Percentiles rank a stretch among this genome's conserved stretches.
Evolutionary conservation across 92 coral and sea anemone genomes (phyloP).

Genomic region (Pocillopora meandrina): DNA sequence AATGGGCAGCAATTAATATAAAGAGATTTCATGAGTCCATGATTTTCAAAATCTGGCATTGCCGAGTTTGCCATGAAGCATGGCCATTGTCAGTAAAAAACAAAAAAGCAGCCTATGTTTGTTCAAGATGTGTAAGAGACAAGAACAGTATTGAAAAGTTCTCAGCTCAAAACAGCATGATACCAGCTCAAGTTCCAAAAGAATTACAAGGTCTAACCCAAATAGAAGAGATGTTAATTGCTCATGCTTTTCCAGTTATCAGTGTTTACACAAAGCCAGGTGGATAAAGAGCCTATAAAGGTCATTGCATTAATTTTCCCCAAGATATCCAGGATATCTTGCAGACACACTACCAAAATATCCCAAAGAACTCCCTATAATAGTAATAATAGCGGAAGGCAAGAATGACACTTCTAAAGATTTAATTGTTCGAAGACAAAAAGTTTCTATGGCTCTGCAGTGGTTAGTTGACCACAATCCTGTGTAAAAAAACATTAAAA

Average conservation of each 20-base stretch:
- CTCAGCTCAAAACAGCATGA: slow-evolving; percentile 68
- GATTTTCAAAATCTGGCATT: slow-evolving; percentile 32
- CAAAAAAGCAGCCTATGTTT: slow-evolving; percentile 49
- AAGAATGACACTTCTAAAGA: slow-evolving; percentile 59
- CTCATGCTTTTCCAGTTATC: slow-evolving; percentile 73
- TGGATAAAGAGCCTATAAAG: slow-evolving; percentile 73
- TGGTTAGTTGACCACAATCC: slow-evolving; percentile 72
- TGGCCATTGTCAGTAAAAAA: slow-evolving; percentile 55
- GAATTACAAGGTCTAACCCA: slow-evolving; percentile 76
- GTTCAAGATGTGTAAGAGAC: slow-evolving; percentile 64
- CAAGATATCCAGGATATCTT: slow-evolving; percentile 51
- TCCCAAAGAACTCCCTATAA: slow-evolving; percentile 60
- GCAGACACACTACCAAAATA: slow-evolving; percentile 60
- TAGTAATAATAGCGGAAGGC: slow-evolving; percentile 52
- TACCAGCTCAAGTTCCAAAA: slow-evolving; percentile 70
- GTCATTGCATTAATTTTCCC: slow-evolving; percentile 61
- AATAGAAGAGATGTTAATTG: slow-evolving; percentile 81
- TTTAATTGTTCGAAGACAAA: slow-evolving; percentile 53
- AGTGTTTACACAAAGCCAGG: slow-evolving; percentile 76
- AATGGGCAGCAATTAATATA: slow-evolving; percentile 20
- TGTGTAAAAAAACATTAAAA: slow-evolving; percentile 54
- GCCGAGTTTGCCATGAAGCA: slow-evolving; percentile 56
- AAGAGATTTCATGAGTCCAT: slow-evolving; percentile 40
- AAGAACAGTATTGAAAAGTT: slow-evolving; percentile 59
- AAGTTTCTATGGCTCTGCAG: slow-evolving; percentile 56